Evolutionary conservation across 1,140 invertebrate genomes (phyloP).

Genomic region (Lamellibrachia luymesi): DNA sequence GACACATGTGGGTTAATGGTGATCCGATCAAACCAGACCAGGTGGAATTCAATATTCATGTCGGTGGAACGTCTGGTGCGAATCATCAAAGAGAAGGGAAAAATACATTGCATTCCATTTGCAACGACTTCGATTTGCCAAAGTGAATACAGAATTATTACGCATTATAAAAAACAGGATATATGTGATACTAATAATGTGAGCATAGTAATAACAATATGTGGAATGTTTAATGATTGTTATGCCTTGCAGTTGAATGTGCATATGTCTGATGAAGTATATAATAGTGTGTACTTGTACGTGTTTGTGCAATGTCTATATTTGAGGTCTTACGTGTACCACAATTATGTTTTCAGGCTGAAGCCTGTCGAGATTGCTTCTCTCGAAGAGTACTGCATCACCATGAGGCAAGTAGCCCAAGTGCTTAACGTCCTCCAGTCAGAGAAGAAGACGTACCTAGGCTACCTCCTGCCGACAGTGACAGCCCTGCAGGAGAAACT

Average conservation of each 20-base stretch:
- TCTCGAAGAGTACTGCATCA: background rate
- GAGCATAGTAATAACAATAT: background rate
- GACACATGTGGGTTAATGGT: background rate
- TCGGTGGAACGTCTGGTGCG: background rate
- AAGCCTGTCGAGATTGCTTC: background rate
- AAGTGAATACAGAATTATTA: background rate
- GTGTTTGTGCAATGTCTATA: background rate
- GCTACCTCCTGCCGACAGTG: background rate
- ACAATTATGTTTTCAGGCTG: conserved; percentile 2
- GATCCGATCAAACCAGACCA: background rate
- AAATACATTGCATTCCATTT: background rate
- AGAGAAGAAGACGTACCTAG: background rate
- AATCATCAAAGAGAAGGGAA: background rate
- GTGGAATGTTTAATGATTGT: no score
- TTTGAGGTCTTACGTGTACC: background rate
- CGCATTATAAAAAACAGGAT: background rate
- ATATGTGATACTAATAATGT: background rate
- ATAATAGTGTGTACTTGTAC: no score
- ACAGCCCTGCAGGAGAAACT: background rate
- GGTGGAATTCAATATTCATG: background rate
- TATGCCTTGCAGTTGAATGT: no score
- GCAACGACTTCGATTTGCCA: background rate
- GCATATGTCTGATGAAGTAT: no score
- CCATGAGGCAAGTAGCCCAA: background rate
- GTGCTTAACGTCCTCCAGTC: background rate